Conservation (phyloP, 2,888 invertebrate species). For the Brachynemurus nebulosus region DNA sequence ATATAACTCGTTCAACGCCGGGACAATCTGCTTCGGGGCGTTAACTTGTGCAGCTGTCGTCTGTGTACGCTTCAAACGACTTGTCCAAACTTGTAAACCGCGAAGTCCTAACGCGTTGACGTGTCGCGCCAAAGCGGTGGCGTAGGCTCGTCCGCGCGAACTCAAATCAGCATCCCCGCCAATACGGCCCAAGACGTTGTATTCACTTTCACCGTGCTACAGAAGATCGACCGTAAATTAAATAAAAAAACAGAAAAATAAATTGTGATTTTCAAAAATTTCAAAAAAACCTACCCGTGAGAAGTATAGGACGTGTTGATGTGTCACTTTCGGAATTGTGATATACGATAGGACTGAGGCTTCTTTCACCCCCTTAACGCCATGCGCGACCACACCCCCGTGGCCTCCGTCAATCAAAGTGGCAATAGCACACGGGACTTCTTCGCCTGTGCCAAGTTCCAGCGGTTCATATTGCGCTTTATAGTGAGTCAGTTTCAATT, state of each 20-base stretch:
- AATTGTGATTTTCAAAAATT: conserved; percentile 1
- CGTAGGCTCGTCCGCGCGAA: conserved; percentile 65
- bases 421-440: conserved; percentile 35
- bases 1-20: conserved; percentile 83
- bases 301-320: conserved; percentile 79
- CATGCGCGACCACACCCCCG: conserved; percentile 54
- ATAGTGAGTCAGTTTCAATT: conserved; percentile 73
- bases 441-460: conserved; percentile 35
- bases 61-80: conserved; percentile 74
- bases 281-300: conserved; percentile 77
- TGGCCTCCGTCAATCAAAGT: conserved; percentile 43
- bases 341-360: conserved; percentile 76
- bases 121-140: conserved; percentile 55
- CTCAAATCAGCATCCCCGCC: conserved; percentile 84
- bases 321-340: conserved; percentile 69
- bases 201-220: conserved; percentile 87
- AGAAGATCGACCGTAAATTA: conserved; percentile 21
- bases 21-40: conserved; percentile 70
- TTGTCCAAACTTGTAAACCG: conserved; percentile 76
- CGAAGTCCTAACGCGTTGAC: conserved; percentile 55
- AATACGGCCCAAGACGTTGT: conserved; percentile 78
- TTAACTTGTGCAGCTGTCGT: conserved; percentile 70
- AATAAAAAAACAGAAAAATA: neutral
- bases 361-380: conserved; percentile 65
- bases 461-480: conserved; percentile 68